phyloP scores from a whole-genome alignment of 2,888 invertebrate genomes.

The Dendrolimus pini region DNA sequence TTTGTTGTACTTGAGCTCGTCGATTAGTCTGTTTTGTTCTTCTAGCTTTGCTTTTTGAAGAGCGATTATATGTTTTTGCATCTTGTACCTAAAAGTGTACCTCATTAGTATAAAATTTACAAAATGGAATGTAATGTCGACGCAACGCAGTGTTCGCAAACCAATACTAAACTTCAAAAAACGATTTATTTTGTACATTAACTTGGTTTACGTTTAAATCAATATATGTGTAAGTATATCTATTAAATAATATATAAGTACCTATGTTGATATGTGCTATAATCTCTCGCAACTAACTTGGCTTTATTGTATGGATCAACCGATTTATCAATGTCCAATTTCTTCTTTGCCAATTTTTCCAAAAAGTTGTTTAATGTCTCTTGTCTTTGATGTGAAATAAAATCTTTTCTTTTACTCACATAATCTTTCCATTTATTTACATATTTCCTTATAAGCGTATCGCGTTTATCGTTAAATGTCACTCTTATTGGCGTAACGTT shows the following conservation, averaged over 20 bases:
- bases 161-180: too few relatives aligned
- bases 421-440: constrained; percentile 49
- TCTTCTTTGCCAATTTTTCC: constrained; percentile 54
- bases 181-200: too few relatives aligned
- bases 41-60: constrained; percentile 82
- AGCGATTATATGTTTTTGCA: constrained; percentile 84
- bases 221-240: too few relatives aligned
- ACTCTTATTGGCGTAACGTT: constrained; percentile 39
- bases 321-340: constrained; percentile 26
- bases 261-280: constrained; percentile 62
- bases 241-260: constrained; percentile 13
- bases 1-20: constrained; percentile 82
- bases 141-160: too few relatives aligned
- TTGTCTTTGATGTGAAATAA: constrained; percentile 39
- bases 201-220: too few relatives aligned
- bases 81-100: constrained; percentile 70
- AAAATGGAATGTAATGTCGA: too few relatives aligned
- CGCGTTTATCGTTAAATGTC: constrained; percentile 31
- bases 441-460: constrained; percentile 41
- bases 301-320: constrained; percentile 35
- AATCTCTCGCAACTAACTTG: constrained; percentile 44
- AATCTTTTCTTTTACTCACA: constrained; percentile 34
- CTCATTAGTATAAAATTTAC: too few relatives aligned
- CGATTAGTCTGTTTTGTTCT: constrained; percentile 83
- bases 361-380: constrained; percentile 51